A percentile compares a stretch with the other conserved stretches of the same genome.
phyloP scores from a whole-genome alignment of 2,113 vertebrate species.

The Scatophagus argus region DNA sequence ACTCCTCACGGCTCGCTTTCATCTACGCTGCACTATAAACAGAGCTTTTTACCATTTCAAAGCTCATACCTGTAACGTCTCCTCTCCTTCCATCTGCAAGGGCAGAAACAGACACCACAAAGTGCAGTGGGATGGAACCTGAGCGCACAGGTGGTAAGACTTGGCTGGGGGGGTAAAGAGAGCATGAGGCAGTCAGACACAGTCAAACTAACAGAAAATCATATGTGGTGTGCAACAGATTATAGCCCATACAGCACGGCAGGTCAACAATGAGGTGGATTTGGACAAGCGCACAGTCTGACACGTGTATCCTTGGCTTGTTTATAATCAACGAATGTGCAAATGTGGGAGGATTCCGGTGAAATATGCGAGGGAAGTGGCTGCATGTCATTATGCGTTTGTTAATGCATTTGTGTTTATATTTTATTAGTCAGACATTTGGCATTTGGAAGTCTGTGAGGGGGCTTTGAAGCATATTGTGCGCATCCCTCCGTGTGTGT shows the following conservation, averaged over 20 bases:
- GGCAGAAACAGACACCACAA: neutral
- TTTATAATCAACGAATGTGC: conserved; percentile 24
- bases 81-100: conserved; percentile 48
- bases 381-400: conserved; percentile 45
- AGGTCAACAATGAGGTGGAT: conserved; percentile 35
- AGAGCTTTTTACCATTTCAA: conserved; percentile 82
- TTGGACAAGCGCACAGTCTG: neutral
- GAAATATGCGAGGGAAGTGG: conserved; percentile 38
- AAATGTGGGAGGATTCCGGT: conserved; percentile 35
- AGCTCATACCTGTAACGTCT: conserved; percentile 62
- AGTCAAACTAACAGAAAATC: neutral
- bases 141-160: conserved; percentile 39
- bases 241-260: neutral
- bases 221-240: conserved; percentile 7
- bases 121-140: neutral
- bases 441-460: conserved; percentile 63
- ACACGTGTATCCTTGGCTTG: conserved; percentile 20
- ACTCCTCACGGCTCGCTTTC: conserved; percentile 59
- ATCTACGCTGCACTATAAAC: conserved; percentile 72
- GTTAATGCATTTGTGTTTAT: conserved; percentile 52
- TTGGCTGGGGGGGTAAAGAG: neutral
- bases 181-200: conserved; percentile 6
- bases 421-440: conserved; percentile 61
- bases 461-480: conserved; percentile 56
- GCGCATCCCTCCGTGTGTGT: conserved; percentile 15